Conservation (phyloP, 2,888 invertebrate genomes). For the Pollenia griseotomentosa region DNA sequence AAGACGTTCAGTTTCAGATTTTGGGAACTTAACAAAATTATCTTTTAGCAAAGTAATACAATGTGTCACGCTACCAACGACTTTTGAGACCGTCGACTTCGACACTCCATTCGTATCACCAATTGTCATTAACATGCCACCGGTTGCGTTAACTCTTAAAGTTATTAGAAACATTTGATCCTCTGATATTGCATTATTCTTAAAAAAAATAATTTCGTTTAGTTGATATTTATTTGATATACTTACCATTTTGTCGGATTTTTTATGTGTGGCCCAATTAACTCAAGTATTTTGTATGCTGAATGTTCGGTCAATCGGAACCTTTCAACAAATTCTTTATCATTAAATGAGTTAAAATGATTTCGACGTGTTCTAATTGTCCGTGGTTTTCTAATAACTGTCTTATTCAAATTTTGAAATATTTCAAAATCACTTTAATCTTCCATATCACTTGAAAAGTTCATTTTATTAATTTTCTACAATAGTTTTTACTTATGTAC, state of each 20-base stretch:
- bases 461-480: not conserved
- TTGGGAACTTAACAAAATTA: slow-evolving; percentile 33
- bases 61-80: slow-evolving; percentile 25
- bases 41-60: slow-evolving; percentile 23
- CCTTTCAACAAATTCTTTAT: not conserved
- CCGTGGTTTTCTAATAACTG: not conserved
- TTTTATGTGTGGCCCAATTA: not conserved
- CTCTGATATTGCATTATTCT: slow-evolving; percentile 38
- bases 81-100: slow-evolving; percentile 38
- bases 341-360: not conserved
- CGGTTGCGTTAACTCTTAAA: slow-evolving; percentile 53
- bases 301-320: not conserved
- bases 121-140: slow-evolving; percentile 46
- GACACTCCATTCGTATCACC: slow-evolving; percentile 48
- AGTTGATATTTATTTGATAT: not conserved
- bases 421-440: slow-evolving; percentile 3
- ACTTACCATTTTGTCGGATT: not conserved
- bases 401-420: slow-evolving; percentile 14
- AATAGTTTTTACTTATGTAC: no score
- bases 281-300: slow-evolving; percentile 2
- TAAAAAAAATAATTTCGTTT: not conserved
- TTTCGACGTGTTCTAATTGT: slow-evolving; percentile 15
- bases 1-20: not conserved
- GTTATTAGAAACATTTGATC: slow-evolving; percentile 60
- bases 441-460: slow-evolving; percentile 4